phyloP scores from a whole-genome alignment of 1,140 invertebrate species.

The Brachionus asplanchnoidis region DNA sequence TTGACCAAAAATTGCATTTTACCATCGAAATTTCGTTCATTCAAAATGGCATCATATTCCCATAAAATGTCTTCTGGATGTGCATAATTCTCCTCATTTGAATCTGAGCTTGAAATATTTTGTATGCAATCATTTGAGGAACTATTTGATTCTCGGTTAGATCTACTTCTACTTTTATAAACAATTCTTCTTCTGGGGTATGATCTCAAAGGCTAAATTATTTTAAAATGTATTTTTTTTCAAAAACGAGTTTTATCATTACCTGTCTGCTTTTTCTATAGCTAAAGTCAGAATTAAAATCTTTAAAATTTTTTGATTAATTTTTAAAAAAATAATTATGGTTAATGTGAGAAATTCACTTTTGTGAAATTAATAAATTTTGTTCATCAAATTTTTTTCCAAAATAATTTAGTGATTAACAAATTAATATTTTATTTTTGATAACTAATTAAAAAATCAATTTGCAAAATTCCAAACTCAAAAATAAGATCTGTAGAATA shows the following conservation, averaged over 20 bases:
- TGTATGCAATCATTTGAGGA: background rate
- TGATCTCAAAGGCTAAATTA: background rate
- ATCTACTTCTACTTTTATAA: background rate
- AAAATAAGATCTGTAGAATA: too few species aligned
- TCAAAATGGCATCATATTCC: background rate
- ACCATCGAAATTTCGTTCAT: background rate
- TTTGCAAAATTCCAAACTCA: too few species aligned
- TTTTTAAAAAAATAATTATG: too few species aligned
- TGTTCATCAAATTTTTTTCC: too few species aligned
- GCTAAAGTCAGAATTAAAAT: background rate
- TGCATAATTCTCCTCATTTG: background rate
- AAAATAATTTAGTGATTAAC: too few species aligned
- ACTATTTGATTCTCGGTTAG: background rate
- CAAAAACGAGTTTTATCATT: background rate
- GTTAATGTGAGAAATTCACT: too few species aligned
- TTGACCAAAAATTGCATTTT: background rate
- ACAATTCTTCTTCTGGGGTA: background rate
- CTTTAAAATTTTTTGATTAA: background rate
- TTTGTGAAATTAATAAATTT: too few species aligned
- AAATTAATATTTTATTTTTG: too few species aligned
- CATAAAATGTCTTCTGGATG: slow-evolving; percentile 20
- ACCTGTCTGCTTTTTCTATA: background rate
- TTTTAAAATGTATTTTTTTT: background rate
- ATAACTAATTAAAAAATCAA: too few species aligned
- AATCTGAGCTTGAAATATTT: background rate